Evolutionary conservation across 2,113 vertebrate genomes (phyloP).

Genomic region (Alligator mississippiensis): DNA sequence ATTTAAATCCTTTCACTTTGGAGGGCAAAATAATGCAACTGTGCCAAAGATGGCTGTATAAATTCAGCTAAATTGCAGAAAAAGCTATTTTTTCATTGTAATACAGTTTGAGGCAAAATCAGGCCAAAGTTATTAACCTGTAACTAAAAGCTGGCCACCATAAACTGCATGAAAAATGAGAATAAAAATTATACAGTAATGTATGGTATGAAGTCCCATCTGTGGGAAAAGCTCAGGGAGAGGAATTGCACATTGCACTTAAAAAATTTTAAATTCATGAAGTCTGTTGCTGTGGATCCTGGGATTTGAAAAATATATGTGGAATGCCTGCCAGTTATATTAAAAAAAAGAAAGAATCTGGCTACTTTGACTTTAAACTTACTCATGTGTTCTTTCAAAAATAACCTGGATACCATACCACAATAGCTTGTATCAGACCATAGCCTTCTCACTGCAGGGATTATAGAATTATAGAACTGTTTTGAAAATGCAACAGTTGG

Average conservation of each 20-base stretch:
- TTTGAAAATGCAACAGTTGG: constrained; percentile 68
- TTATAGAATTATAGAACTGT: constrained; percentile 48
- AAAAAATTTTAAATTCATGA: constrained; percentile 34
- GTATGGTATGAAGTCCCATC: constrained; percentile 35
- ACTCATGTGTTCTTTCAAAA: not conserved
- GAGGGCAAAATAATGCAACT: constrained; percentile 69
- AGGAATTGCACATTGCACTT: not conserved
- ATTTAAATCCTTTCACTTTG: constrained; percentile 39
- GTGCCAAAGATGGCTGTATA: constrained; percentile 72
- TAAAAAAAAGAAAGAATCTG: not conserved
- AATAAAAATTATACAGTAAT: constrained; percentile 60
- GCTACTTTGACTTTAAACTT: not conserved
- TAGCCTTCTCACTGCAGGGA: constrained; percentile 52
- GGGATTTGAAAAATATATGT: constrained; percentile 6
- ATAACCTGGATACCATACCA: constrained; percentile 45
- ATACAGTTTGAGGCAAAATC: constrained; percentile 60
- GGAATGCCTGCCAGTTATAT: not conserved
- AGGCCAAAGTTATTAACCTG: constrained; percentile 69
- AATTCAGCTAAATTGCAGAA: constrained; percentile 67
- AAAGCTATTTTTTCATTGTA: constrained; percentile 68
- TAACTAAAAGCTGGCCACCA: constrained; percentile 59
- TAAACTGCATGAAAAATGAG: constrained; percentile 65
- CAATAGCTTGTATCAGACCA: constrained; percentile 19
- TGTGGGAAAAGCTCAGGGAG: not conserved
- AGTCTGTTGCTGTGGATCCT: not conserved